A percentile compares a stretch with the other conserved stretches of the same genome.
Evolutionary conservation across 2,797 vertebrate genomes (phyloP).

Genomic region (Acestrorhynchus altus): DNA sequence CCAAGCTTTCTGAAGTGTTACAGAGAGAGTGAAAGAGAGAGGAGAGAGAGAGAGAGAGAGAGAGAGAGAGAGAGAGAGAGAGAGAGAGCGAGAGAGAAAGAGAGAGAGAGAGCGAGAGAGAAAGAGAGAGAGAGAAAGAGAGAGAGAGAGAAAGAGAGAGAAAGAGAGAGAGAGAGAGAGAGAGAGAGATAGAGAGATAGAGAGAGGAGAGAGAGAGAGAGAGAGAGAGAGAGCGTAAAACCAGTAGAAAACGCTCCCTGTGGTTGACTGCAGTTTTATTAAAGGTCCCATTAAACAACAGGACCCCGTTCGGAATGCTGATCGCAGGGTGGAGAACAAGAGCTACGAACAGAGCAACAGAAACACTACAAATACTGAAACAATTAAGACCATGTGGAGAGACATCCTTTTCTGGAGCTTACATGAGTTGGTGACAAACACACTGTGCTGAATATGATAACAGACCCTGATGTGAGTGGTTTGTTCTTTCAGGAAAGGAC

Average conservation of each 20-base stretch:
- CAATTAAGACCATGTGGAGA: conserved; percentile 32
- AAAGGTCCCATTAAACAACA: conserved; percentile 72
- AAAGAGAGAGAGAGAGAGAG: conserved; percentile 25
- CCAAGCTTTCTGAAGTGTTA: conserved; percentile 47
- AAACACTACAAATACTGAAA: conserved; percentile 37
- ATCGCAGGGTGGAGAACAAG: conserved; percentile 55
- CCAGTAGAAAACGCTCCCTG: conserved; percentile 48
- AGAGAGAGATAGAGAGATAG: neutral
- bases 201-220: conserved; percentile 26
- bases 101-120: neutral
- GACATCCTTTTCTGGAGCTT: conserved; percentile 22
- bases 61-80: neutral
- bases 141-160: neutral
- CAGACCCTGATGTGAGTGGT: conserved; percentile 5
- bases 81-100: conserved; percentile 35
- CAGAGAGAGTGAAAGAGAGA: conserved; percentile 13
- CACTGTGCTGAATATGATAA: neutral
- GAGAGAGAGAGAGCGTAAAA: conserved; percentile 3
- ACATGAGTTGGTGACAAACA: conserved; percentile 27
- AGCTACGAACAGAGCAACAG: conserved; percentile 17
- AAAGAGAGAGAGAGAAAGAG: neutral
- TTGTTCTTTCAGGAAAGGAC: conserved; percentile 4
- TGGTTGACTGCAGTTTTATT: conserved; percentile 69
- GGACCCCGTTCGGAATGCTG: conserved; percentile 64
- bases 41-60: conserved; percentile 47